Conservation (phyloP, 1,140 invertebrate species). For the Euwallacea similis region DNA sequence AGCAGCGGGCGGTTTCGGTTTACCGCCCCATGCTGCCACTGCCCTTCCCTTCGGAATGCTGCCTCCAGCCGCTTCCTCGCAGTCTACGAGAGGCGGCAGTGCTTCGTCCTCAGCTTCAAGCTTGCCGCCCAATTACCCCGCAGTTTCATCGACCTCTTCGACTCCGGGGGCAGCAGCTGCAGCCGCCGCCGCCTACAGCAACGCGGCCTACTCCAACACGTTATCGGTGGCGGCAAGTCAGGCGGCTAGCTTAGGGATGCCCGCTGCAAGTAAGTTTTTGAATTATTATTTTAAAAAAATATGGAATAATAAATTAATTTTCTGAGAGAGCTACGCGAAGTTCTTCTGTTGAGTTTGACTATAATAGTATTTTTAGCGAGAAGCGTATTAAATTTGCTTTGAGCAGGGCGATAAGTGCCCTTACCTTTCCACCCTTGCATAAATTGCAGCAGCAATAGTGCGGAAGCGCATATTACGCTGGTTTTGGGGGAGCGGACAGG, state of each 20-base stretch:
- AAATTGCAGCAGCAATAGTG: slow-evolving; percentile 23
- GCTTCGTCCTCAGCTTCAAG: slow-evolving; percentile 39
- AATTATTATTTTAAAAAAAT: background rate
- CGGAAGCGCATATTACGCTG: slow-evolving; percentile 25
- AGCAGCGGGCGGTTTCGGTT: slow-evolving; percentile 59
- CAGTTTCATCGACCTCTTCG: slow-evolving; percentile 52
- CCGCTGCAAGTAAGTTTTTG: slow-evolving; percentile 62
- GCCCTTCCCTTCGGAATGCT: slow-evolving; percentile 51
- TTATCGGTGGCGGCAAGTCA: slow-evolving; percentile 79
- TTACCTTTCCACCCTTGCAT: slow-evolving; percentile 23
- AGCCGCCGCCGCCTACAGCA: slow-evolving; percentile 55
- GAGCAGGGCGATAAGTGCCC: slow-evolving; percentile 8
- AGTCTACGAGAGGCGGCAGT: slow-evolving; percentile 26
- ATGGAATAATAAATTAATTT: no score
- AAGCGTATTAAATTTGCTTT: slow-evolving; percentile 5
- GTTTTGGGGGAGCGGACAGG: background rate
- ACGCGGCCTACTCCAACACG: slow-evolving; percentile 69
- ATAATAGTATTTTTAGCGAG: background rate
- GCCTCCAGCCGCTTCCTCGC: slow-evolving; percentile 41
- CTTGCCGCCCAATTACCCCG: slow-evolving; percentile 56
- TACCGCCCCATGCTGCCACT: slow-evolving; percentile 59
- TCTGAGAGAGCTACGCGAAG: no score
- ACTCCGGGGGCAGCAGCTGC: slow-evolving; percentile 54
- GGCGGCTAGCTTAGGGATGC: slow-evolving; percentile 72
- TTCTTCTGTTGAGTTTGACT: no score